Evolutionary conservation across 2,113 vertebrate species (phyloP), one percentile per base, ranked within the genome.

Genomic region (Neofelis nebulosa): DNA sequence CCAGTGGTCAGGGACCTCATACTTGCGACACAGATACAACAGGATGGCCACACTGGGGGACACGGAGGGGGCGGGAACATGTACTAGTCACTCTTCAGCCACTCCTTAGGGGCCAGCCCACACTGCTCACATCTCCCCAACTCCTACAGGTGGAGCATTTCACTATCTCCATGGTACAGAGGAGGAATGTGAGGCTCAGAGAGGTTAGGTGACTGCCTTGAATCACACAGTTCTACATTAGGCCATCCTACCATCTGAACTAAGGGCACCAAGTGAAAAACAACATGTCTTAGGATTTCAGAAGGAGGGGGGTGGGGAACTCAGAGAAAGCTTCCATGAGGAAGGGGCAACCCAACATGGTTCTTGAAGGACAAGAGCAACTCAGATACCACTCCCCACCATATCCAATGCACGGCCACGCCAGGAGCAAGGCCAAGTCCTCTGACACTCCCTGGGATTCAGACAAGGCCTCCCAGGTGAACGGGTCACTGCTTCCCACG

Each of bases 1-100:
- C 99, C 99, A 99, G 98, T 99, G 99, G 57, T 97, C 97, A 0
- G 97, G 93, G 7, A 68, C 29, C 76, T 97, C 29, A 23, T 94
- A 96, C 76, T 98, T 98, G 14, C 84, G 86, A 52, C 88, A 94
- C 88, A 98, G 48, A 50, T 97, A 97, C 38, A 97, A 36, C 93
- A 98, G 82, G 91, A 97, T 97, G 85, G 97, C 98, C 65, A 98
- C 96, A 33, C 89, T 99, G 97, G 1, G 97, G 52, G 95, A 97
- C 38, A 96, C 0, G 15, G 79, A 76, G 96, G 97, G 61, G 97
- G 79, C 0, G 50, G 92, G 97, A n/a, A 76, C 98, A 98, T 3
- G 21, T 45, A 55, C 52, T 4, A 50, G 73, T 89, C 23, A 94
- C 31, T 69, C n/a, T 74, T 31, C 29, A 50, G 83, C 45, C 25